Base-by-base conservation (phyloP, 2,797 vertebrate genomes). In the Pantherophis alleghaniensis region DNA sequence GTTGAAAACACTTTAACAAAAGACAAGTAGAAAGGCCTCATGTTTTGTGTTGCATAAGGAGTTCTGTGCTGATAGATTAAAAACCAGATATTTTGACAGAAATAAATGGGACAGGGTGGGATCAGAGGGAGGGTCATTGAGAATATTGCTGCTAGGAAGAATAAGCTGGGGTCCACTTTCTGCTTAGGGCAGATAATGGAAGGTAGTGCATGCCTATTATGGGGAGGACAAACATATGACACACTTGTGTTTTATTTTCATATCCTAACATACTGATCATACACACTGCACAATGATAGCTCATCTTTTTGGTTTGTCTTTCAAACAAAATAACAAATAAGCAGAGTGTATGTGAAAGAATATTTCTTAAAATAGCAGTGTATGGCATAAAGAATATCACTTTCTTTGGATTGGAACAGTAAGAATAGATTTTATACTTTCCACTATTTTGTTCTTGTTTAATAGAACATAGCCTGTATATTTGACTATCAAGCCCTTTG, bases 401-500 rank as follows among this genome's bases (percentile, higher is more conserved):
- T 90, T 95, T 94, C 61, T 95, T 94, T 90, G 94, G 95, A 91
- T 94, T 94, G 94, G 88, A 94, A 94, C 96, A 96, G 24, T 93
- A 42, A 95, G 92, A 86, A 53, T 96, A 96, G 96, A 95, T 96
- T 96, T 95, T 93, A 93, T 94, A 94, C 96, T 95, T 96, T 95
- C 53, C 66, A 92, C 13, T 90, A 95, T 96, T 96, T 96, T 96
- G 96, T 97, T 95, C 96, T 95, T 92, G 91, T 95, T 96, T 95
- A 96, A 95, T 95, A 92, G 94, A 95, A 94, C 94, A 95, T 96
- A 96, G 96, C 96, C 95, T 96, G 95, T 95, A 96, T 95, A 94
- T 96, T 96, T 94, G 93, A 96, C 91, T 93, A 94, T 95, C 93
- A 91, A 95, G 96, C 96, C 97, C 96, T 97, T 95, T 94, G 96